Percentiles rank a stretch among this genome's conserved stretches.
Conservation (phyloP, 2,113 vertebrate genomes). For the Dinomys branickii region DNA sequence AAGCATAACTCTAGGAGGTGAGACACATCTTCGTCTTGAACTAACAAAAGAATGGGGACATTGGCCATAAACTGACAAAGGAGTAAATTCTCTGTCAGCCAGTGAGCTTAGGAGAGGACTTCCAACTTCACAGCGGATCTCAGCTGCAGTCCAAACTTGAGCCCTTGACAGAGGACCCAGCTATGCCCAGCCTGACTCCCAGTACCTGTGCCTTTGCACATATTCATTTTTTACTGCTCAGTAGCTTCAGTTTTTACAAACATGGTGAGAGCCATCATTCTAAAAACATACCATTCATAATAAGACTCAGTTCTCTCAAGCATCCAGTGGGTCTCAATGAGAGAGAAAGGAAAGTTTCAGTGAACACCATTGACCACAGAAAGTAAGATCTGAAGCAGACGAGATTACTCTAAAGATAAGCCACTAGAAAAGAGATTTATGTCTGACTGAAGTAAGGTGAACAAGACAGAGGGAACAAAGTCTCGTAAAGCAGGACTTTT, state of each 20-base stretch:
- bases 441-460: neutral
- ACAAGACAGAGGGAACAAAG: neutral
- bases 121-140: fast-evolving
- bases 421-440: neutral
- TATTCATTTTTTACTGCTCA: neutral
- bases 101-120: neutral
- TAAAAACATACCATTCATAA: neutral
- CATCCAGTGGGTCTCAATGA: neutral
- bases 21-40: neutral
- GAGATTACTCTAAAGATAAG: neutral
- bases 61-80: neutral
- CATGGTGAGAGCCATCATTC: neutral
- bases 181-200: neutral
- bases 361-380: neutral
- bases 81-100: neutral
- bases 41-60: neutral
- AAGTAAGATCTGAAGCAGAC: neutral
- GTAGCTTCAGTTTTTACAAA: neutral
- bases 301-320: neutral
- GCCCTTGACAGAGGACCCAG: fast-evolving
- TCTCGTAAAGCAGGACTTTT: neutral
- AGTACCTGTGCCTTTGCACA: fast-evolving
- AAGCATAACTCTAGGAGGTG: fast-evolving
- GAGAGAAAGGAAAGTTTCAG: neutral
- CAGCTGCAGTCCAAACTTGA: fast-evolving